Evolutionary conservation across 2,113 vertebrate species (phyloP), one percentile per base, ranked within the genome.

Genomic region (Rhineura floridana): DNA sequence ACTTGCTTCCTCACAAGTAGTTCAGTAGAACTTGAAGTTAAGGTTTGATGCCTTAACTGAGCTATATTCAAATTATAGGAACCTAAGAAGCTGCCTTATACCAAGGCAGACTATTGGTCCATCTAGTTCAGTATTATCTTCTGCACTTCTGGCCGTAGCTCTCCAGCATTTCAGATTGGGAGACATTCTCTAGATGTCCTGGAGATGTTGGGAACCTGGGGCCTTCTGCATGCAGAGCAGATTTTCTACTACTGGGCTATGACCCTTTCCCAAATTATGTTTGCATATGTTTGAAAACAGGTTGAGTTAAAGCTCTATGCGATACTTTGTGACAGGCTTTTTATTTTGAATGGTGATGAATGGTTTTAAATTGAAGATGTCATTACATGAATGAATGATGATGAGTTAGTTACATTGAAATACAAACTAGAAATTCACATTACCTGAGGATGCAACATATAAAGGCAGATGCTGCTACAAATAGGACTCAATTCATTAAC

Each of bases 361-460:
- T 46, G 72, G 46, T 85, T 73, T 63, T 62, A 77, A 85, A 76
- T 48, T 52, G 30, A 63, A 76, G 30, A 48, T 85, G 39, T 59
- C 15, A 63, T 65, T 76, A n/a, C 42, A 36, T 85, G 39, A 63
- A 77, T 76, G 84, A 85, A 85, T 63, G 55, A 81, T 62, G 79
- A 63, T 81, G 55, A 85, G 55, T 33, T 76, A 21, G 72, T 76
- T 48, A 55, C 84, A 85, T 75, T 85, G 70, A 59, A 73, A 42
- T 33, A 85, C 50, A 85, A 85, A 76, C 59, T 63, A 62, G 84
- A 46, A 46, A 63, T 76, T 12, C 28, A 46, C 28, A 76, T 23
- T 65, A 48, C 44, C 70, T 81, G 52, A 75, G 42, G 23, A 23
- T 81, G 50, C 44, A 72, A 55, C 6, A 10, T 72, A 72, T 8